Conservation (phyloP, 2,888 invertebrate species). For the Alentia gelatinosa region DNA sequence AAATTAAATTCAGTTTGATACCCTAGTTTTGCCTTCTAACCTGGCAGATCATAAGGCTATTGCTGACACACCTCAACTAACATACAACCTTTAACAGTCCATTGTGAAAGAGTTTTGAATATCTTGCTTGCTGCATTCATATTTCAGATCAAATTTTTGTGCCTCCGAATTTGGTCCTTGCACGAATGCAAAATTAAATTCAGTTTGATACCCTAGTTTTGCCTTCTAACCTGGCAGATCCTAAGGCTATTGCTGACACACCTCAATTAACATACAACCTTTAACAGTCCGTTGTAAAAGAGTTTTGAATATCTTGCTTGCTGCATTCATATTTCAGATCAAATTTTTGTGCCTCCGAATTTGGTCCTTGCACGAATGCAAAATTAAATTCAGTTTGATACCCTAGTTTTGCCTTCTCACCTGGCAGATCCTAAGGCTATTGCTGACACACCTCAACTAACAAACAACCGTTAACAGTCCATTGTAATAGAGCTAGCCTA, state of each 20-base stretch:
- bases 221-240: background rate
- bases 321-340: slow-evolving; percentile 34
- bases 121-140: background rate
- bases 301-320: background rate
- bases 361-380: slow-evolving; percentile 23
- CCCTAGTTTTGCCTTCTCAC: background rate
- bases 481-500: too few relatives aligned
- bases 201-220: background rate
- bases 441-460: too few relatives aligned
- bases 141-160: slow-evolving; percentile 40
- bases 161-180: background rate
- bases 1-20: background rate
- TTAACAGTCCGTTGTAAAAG: background rate
- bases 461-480: too few relatives aligned
- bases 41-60: too few relatives aligned
- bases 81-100: too few relatives aligned
- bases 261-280: background rate
- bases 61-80: too few relatives aligned
- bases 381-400: background rate
- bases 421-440: background rate
- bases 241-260: too few relatives aligned
- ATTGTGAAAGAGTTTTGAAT: background rate
- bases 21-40: background rate
- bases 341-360: background rate
- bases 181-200: slow-evolving; percentile 10